phyloP scores from a whole-genome alignment of 2,797 vertebrate genomes.

The Premnoplex brunnescens region DNA sequence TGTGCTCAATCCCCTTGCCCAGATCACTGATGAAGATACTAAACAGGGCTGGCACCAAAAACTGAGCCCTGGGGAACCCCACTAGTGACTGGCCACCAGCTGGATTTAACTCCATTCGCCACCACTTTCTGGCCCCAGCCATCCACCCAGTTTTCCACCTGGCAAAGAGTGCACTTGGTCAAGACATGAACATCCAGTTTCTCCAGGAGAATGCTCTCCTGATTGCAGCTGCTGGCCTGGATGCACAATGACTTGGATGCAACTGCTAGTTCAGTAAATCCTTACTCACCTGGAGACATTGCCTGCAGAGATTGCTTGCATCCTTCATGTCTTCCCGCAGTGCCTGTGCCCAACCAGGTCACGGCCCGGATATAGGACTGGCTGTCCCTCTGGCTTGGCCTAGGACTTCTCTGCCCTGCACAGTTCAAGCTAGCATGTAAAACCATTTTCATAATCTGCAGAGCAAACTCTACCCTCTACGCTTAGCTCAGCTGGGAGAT shows the following conservation, averaged over 20 bases:
- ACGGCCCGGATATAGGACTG: not conserved
- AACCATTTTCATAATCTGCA: not conserved
- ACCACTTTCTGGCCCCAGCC: not conserved
- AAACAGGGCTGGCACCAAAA: not conserved
- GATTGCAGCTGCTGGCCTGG: not conserved
- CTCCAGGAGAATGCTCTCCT: not conserved
- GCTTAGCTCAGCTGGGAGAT: not conserved
- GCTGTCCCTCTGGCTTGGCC: not conserved
- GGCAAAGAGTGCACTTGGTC: not conserved
- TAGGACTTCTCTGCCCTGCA: not conserved
- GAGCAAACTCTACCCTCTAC: not conserved
- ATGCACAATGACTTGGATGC: not conserved
- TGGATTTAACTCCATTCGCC: not conserved
- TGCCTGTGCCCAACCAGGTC: rapidly evolving
- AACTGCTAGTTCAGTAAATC: not conserved
- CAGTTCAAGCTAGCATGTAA: not conserved
- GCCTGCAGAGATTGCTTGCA: rapidly evolving
- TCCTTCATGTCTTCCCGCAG: rapidly evolving
- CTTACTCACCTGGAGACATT: rapidly evolving
- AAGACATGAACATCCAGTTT: not conserved
- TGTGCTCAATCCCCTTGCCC: not conserved
- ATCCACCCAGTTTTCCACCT: not conserved
- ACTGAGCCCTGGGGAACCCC: not conserved
- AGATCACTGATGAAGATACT: not conserved
- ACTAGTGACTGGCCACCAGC: not conserved